phyloP scores from a whole-genome alignment of 2,797 vertebrate genomes.

The Cossypha niveicapilla region DNA sequence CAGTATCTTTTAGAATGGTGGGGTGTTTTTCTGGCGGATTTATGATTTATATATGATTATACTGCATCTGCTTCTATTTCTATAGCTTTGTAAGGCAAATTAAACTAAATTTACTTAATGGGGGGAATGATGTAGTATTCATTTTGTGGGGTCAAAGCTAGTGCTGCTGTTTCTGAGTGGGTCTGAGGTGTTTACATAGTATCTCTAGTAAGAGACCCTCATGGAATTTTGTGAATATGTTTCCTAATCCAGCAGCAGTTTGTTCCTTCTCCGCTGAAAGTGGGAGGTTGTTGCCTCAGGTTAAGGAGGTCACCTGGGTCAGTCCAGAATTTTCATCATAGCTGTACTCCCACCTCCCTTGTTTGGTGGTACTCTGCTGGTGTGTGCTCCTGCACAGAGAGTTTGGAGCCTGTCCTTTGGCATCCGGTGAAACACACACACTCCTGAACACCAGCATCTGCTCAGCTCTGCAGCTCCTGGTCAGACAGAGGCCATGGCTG shows the following conservation, averaged over 20 bases:
- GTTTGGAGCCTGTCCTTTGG: neutral
- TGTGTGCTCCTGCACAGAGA: neutral
- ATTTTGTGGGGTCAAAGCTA: neutral
- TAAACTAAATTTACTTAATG: neutral
- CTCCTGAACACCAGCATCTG: neutral
- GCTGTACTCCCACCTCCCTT: neutral
- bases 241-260: neutral
- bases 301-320: neutral
- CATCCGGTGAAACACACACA: rapidly evolving
- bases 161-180: neutral
- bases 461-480: neutral
- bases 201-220: neutral
- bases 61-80: neutral
- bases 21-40: rapidly evolving
- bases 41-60: neutral
- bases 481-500: neutral
- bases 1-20: neutral
- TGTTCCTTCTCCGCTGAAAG: neutral
- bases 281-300: neutral
- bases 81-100: neutral
- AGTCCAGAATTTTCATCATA: neutral
- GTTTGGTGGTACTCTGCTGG: neutral
- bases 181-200: neutral
- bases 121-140: rapidly evolving
- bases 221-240: rapidly evolving